These are phyloP conservation scores for Naso thynnoides DNA, from an alignment of 2,797 vertebrate species.

Conservation along the genomic window DNA sequence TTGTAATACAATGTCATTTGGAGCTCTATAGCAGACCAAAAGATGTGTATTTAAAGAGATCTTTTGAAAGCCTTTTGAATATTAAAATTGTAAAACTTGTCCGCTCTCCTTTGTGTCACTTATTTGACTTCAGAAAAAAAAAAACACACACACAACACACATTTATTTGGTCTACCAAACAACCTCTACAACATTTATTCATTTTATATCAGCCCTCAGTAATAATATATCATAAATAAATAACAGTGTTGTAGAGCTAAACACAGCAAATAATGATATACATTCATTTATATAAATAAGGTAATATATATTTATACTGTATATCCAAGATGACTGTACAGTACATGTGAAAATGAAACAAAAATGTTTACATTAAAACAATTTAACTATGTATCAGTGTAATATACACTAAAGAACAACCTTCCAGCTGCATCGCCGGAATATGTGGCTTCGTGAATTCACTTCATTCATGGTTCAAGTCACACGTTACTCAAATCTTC, in stretches of 20 bases:
- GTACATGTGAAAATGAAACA: slow-evolving; percentile 82
- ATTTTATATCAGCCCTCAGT: slow-evolving; percentile 67
- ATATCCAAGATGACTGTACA: slow-evolving; percentile 76
- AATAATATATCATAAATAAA: slow-evolving; percentile 77
- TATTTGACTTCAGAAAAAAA: slow-evolving; percentile 13
- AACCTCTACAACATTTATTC: slow-evolving; percentile 78
- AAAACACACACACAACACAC: slow-evolving; percentile 22
- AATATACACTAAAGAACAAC: slow-evolving; percentile 87
- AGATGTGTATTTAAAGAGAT: neutral
- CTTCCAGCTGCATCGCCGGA: slow-evolving; percentile 80
- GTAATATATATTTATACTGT: slow-evolving; percentile 64
- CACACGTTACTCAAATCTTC: slow-evolving; percentile 78
- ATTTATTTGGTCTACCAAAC: slow-evolving; percentile 38
- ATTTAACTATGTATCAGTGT: slow-evolving; percentile 81
- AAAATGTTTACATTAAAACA: slow-evolving; percentile 83
- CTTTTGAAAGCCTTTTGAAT: slow-evolving; percentile 13
- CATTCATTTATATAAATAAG: slow-evolving; percentile 86
- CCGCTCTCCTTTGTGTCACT: neutral
- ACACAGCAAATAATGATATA: slow-evolving; percentile 80
- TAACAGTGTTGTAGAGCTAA: slow-evolving; percentile 75
- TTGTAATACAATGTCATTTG: neutral
- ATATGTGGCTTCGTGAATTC: slow-evolving; percentile 61
- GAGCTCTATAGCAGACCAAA: neutral
- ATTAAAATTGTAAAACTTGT: slow-evolving; percentile 28
- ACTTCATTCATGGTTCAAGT: slow-evolving; percentile 48